Conservation (phyloP, 2,113 vertebrate genomes). For the Argyrosomus japonicus region DNA sequence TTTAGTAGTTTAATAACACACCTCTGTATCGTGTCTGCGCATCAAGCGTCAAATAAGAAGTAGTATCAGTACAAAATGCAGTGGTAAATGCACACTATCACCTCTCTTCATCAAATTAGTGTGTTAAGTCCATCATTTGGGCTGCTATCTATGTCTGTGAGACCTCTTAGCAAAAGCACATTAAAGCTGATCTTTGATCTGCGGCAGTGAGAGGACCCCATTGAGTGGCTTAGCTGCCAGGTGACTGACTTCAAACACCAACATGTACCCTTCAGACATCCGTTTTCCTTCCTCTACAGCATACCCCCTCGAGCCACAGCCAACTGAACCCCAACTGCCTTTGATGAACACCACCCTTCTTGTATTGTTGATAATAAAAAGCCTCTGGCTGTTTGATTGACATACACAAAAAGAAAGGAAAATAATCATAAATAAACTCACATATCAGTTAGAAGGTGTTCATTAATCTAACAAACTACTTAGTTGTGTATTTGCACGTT, state of each 20-base stretch:
- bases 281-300: constrained; percentile 1
- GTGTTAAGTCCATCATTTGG: background rate
- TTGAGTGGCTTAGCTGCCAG: constrained; percentile 35
- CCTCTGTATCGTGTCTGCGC: background rate
- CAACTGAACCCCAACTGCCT: background rate
- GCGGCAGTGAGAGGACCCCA: background rate
- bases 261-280: constrained; percentile 6
- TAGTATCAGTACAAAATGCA: background rate
- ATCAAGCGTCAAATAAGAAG: background rate
- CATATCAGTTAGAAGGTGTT: no score
- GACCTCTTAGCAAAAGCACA: constrained; percentile 3
- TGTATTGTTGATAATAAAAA: background rate
- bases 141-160: constrained; percentile 11
- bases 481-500: no score
- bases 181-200: constrained; percentile 47
- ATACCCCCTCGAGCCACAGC: constrained; percentile 7
- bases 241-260: constrained; percentile 45
- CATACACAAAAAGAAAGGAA: no score
- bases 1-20: background rate
- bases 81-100: background rate
- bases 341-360: constrained; percentile 7
- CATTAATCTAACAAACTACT: no score
- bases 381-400: no score
- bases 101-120: constrained; percentile 8
- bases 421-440: no score